These are phyloP conservation scores for Lithobates sylvaticus DNA, from an alignment of 2,797 vertebrate genomes.

Conservation along the genomic window DNA sequence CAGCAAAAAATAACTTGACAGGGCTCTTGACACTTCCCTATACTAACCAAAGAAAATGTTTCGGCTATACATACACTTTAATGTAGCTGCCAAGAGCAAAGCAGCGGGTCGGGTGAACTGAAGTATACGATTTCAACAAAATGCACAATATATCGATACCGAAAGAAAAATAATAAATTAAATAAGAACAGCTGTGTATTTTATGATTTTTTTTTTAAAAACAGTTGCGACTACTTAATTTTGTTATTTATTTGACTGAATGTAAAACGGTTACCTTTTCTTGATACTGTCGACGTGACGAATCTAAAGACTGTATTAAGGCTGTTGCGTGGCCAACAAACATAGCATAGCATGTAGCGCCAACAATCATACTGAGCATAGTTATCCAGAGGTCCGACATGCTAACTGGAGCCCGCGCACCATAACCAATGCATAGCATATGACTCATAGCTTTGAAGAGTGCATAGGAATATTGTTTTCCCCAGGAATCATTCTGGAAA, in stretches of 20 bases:
- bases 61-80: too few relatives aligned
- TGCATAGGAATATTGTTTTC: conserved; percentile 96
- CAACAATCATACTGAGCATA: conserved; percentile 98
- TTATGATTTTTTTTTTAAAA: too few relatives aligned
- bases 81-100: too few relatives aligned
- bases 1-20: too few relatives aligned
- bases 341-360: conserved; percentile 98
- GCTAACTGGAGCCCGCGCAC: conserved; percentile 93
- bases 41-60: too few relatives aligned
- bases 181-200: too few relatives aligned
- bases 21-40: too few relatives aligned
- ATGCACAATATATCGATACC: too few relatives aligned
- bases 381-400: conserved; percentile 99
- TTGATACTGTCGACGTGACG: conserved; percentile 93
- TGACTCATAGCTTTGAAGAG: conserved; percentile 99
- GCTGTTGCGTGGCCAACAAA: conserved; percentile 97
- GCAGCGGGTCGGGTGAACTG: too few relatives aligned
- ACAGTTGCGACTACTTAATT: too few relatives aligned
- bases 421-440: conserved; percentile 97
- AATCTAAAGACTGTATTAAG: conserved; percentile 96
- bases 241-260: neutral
- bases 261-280: conserved; percentile 86
- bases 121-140: too few relatives aligned
- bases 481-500: conserved; percentile 96
- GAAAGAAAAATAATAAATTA: too few relatives aligned